Percentiles rank a stretch among this genome's conserved stretches.
These are phyloP conservation scores for Cheirogaleus major DNA, from an alignment of 2,797 vertebrate species.

Conservation along the genomic window DNA sequence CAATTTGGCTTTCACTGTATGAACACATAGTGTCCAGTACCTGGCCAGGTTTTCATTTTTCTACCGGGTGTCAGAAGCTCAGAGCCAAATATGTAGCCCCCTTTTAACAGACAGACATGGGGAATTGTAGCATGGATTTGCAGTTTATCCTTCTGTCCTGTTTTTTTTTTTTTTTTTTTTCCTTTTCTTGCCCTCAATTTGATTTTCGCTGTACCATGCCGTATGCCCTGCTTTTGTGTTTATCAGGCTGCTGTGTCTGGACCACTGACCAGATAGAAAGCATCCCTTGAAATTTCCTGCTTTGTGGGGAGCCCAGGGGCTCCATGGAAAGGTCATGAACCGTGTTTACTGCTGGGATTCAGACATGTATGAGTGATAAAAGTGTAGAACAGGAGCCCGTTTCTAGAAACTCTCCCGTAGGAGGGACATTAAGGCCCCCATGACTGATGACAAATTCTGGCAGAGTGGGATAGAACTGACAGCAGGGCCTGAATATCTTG, in stretches of 20 bases:
- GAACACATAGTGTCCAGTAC: not conserved
- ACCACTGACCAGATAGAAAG: not conserved
- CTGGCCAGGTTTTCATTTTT: not conserved
- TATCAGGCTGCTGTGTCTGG: no score
- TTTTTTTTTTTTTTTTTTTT: not conserved
- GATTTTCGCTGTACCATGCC: not conserved
- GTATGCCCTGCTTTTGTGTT: not conserved
- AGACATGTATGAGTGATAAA: not conserved
- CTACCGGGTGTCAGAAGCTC: not conserved
- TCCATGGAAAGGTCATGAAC: not conserved
- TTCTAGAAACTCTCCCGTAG: not conserved
- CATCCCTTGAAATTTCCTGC: not conserved
- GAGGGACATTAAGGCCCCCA: not conserved
- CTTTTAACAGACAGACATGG: not conserved
- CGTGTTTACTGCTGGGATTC: not conserved
- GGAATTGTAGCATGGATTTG: not conserved
- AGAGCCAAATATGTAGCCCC: not conserved
- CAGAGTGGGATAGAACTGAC: not conserved
- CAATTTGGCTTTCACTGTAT: slow-evolving; percentile 23
- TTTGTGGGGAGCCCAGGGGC: not conserved
- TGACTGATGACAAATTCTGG: not conserved
- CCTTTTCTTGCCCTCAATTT: not conserved
- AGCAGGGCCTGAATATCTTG: not conserved
- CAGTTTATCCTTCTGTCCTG: not conserved
- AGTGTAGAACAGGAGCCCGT: not conserved